phyloP scores from a whole-genome alignment of 1,140 invertebrate genomes.

The Caligus rogercresseyi region DNA sequence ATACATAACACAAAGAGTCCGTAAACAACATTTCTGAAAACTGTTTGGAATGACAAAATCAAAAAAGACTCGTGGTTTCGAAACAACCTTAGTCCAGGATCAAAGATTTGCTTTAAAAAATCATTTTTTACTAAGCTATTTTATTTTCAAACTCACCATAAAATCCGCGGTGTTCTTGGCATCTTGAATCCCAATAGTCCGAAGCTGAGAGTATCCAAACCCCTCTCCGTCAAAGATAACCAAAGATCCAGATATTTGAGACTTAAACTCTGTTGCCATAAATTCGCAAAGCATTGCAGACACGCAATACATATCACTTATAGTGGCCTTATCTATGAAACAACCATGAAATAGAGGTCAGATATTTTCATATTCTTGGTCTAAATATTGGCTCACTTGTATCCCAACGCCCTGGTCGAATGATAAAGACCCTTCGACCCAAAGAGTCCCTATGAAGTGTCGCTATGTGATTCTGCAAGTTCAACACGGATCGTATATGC shows the following conservation, averaged over 20 bases:
- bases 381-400: background rate
- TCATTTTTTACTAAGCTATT: too few relatives aligned
- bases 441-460: background rate
- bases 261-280: background rate
- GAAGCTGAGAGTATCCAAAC: background rate
- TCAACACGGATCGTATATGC: background rate
- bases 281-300: background rate
- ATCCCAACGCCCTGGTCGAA: background rate
- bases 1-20: too few relatives aligned
- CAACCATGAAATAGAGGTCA: too few relatives aligned
- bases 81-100: too few relatives aligned
- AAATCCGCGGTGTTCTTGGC: background rate
- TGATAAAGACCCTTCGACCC: background rate
- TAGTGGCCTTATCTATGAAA: background rate
- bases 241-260: background rate
- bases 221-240: background rate
- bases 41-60: too few relatives aligned
- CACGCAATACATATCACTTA: background rate
- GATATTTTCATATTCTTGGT: background rate
- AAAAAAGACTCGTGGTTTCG: too few relatives aligned
- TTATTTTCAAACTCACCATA: background rate
- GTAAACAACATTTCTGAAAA: too few relatives aligned
- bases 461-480: background rate
- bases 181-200: background rate
- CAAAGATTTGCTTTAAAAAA: too few relatives aligned